Base-by-base conservation (phyloP, 1,140 invertebrate genomes). In the Bombus affinis region DNA sequence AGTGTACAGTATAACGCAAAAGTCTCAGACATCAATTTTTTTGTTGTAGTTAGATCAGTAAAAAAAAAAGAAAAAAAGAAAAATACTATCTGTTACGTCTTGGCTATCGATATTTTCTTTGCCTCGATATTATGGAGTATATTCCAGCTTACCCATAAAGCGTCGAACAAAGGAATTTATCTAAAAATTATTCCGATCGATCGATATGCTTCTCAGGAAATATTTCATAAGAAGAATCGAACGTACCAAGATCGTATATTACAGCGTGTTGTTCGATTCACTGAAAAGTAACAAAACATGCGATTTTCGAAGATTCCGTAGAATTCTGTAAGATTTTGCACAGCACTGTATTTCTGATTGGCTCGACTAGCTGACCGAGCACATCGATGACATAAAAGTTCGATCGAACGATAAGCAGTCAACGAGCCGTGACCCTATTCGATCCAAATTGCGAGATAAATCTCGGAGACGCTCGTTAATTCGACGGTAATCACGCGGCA, bases 351-450 rank as follows among this genome's bases (percentile, higher is more conserved):
- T 77, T 83, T 87, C 81, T 84, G 81, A 83, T 66, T 65, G 76
- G 66, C 44, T 62, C n/a, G n/a, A 35, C 10, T 12, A 78, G 81
- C 62, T 90, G 88, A 89, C 72, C 88, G 47, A 86, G 84, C 88
- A 83, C 74, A 86, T 90, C 73, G 88, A 87, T 70, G 73, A 89
- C 86, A 87, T 87, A 89, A 90, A 89, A 78, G 77, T 57, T 59
- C 72, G 70, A 89, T 89, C 39, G 74, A 87, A 84, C 62, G 80
- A 89, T 89, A 70, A 76, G 70, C 79, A 57, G 81, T 25, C 81
- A 83, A 83, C 81, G 73, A 66, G 74, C 65, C 82, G 62, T 39
- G 75, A 65, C 35, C 28, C 22, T 79, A 47, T 71, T 84, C 65
- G 62, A 84, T 79, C 75, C 44, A 42, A 83, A 76, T 75, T 66